These are phyloP conservation scores for Zosterops japonicus DNA, from an alignment of 2,113 vertebrate genomes.

Conservation along the genomic window DNA sequence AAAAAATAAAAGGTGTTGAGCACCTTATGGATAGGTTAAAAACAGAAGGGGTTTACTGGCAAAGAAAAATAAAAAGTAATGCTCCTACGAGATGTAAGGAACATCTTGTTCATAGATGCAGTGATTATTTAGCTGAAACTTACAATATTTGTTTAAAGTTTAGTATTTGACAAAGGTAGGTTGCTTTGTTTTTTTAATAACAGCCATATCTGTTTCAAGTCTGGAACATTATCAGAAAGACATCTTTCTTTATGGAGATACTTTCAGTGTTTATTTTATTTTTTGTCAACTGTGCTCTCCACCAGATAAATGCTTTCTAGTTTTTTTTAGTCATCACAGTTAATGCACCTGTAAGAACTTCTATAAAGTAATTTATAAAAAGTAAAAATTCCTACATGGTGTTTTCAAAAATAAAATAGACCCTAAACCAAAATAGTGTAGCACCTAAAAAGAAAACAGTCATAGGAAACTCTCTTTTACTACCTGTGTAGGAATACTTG, in stretches of 20 bases:
- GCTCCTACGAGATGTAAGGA: neutral
- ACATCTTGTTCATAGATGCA: neutral
- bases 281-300: accelerated
- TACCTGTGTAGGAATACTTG: neutral
- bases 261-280: neutral
- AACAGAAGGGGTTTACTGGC: neutral
- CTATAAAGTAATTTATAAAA: neutral
- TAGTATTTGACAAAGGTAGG: neutral
- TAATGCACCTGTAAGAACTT: neutral
- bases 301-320: neutral
- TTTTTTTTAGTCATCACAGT: neutral
- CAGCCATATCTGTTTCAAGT: neutral
- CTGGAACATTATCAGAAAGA: neutral
- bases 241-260: neutral
- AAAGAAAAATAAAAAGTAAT: neutral
- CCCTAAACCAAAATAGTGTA: neutral
- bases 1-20: neutral
- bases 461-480: neutral
- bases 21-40: neutral
- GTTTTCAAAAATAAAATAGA: neutral
- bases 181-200: neutral
- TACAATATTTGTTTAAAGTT: neutral
- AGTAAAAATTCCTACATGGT: neutral
- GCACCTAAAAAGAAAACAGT: neutral
- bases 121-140: neutral